These are phyloP conservation scores for Meganola albula DNA, from an alignment of 2,888 invertebrate species.

Conservation along the genomic window DNA sequence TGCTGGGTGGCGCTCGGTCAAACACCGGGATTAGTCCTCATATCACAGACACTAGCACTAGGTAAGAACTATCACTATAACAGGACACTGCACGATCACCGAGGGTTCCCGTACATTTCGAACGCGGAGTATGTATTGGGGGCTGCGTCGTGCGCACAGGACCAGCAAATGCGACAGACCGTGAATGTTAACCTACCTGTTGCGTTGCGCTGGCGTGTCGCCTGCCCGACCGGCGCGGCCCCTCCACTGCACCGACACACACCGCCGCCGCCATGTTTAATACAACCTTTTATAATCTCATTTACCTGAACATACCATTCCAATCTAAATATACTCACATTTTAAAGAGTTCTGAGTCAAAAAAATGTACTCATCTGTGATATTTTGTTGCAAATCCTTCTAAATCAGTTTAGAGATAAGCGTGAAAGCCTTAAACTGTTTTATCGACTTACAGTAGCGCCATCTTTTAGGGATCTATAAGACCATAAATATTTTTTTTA, in stretches of 20 bases:
- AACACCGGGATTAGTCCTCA: slow-evolving; percentile 49
- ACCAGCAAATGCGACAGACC: slow-evolving; percentile 72
- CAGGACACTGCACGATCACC: slow-evolving; percentile 61
- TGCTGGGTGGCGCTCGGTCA: slow-evolving; percentile 47
- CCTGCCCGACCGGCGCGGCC: slow-evolving; percentile 40
- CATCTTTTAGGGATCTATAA: no score
- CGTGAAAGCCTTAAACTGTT: slow-evolving; percentile 53
- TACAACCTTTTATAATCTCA: slow-evolving; percentile 34
- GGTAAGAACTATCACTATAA: slow-evolving; percentile 49
- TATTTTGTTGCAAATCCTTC: background rate
- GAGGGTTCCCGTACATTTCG: slow-evolving; percentile 62
- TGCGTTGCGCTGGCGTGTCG: slow-evolving; percentile 74
- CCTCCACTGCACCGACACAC: slow-evolving; percentile 58
- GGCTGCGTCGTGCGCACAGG: slow-evolving; percentile 65
- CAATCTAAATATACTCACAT: background rate
- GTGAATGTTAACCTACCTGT: slow-evolving; percentile 76
- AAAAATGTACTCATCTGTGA: background rate
- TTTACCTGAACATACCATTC: background rate
- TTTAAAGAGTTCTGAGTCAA: background rate
- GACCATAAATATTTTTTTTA: no score
- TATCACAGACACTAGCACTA: slow-evolving; percentile 54
- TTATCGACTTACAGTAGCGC: slow-evolving; percentile 33
- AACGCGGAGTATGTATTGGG: slow-evolving; percentile 43
- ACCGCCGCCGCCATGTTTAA: slow-evolving; percentile 51
- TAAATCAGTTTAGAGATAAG: slow-evolving; percentile 11